phyloP scores from a whole-genome alignment of 2,797 vertebrate genomes.

The Mormyrus hasselquistii region DNA sequence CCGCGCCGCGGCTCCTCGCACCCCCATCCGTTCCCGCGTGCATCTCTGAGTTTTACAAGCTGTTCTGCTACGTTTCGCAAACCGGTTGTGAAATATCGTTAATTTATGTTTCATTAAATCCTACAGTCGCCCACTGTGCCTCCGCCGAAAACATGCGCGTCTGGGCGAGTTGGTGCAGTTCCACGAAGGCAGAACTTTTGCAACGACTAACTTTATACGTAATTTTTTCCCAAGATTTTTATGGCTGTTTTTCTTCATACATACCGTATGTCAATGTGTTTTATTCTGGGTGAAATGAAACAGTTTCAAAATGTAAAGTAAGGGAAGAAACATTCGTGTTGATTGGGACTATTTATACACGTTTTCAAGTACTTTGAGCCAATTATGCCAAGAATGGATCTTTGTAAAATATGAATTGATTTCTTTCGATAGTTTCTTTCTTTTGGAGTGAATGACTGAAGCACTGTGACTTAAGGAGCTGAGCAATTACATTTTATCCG shows the following conservation, averaged over 20 bases:
- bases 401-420: background rate
- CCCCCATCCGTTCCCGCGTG: background rate
- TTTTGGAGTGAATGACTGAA: background rate
- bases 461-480: background rate
- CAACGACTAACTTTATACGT: background rate
- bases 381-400: background rate
- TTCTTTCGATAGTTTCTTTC: background rate
- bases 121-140: background rate
- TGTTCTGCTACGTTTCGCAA: background rate
- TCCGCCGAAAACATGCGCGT: background rate
- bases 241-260: background rate
- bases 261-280: background rate
- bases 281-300: background rate
- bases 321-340: background rate
- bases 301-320: background rate
- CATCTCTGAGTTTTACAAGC: constrained; percentile 17
- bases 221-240: background rate
- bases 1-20: no score
- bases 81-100: constrained; percentile 15
- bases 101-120: constrained; percentile 14
- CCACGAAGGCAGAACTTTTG: background rate
- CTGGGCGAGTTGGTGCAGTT: background rate
- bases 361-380: background rate
- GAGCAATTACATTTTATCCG: background rate
- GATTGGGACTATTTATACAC: background rate